These are phyloP conservation scores for Moxostoma hubbsi DNA, from an alignment of 2,797 vertebrate species.

Conservation along the genomic window DNA sequence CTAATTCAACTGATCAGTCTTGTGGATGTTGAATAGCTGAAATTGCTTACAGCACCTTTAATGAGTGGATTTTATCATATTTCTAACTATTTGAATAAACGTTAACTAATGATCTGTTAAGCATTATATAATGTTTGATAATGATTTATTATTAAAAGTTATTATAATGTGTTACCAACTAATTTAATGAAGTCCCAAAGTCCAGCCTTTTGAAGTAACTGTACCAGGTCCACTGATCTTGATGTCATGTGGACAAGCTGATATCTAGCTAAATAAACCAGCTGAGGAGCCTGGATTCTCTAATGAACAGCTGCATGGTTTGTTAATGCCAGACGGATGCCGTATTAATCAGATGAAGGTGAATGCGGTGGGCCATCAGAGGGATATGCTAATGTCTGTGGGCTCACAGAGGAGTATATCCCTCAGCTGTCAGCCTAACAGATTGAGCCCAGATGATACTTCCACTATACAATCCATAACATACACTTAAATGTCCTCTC, in stretches of 20 bases:
- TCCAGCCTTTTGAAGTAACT: conserved; percentile 13
- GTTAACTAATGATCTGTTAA: too few species aligned
- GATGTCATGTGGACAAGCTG: conserved; percentile 38
- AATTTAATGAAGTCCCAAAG: background rate
- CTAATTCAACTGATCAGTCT: too few species aligned
- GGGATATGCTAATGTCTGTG: conserved; percentile 45
- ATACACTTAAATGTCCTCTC: conserved; percentile 61
- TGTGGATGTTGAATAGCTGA: too few species aligned
- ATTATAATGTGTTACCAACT: too few species aligned
- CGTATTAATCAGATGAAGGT: conserved; percentile 18
- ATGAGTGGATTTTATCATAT: too few species aligned
- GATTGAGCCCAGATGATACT: conserved; percentile 67
- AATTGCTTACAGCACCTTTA: too few species aligned
- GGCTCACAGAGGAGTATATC: conserved; percentile 54
- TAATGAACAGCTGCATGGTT: conserved; percentile 16
- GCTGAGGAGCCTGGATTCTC: background rate
- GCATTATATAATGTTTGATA: too few species aligned
- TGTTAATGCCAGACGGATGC: background rate
- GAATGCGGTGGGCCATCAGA: conserved; percentile 15
- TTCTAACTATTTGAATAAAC: too few species aligned
- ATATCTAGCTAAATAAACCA: conserved; percentile 21
- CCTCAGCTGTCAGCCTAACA: conserved; percentile 64
- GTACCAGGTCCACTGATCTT: conserved; percentile 41
- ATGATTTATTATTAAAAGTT: too few species aligned
- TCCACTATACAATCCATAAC: conserved; percentile 61